A percentile compares a stretch with the other conserved stretches of the same genome.
Conservation (phyloP, 2,113 vertebrate genomes). For the Melanerpes aurifrons region DNA sequence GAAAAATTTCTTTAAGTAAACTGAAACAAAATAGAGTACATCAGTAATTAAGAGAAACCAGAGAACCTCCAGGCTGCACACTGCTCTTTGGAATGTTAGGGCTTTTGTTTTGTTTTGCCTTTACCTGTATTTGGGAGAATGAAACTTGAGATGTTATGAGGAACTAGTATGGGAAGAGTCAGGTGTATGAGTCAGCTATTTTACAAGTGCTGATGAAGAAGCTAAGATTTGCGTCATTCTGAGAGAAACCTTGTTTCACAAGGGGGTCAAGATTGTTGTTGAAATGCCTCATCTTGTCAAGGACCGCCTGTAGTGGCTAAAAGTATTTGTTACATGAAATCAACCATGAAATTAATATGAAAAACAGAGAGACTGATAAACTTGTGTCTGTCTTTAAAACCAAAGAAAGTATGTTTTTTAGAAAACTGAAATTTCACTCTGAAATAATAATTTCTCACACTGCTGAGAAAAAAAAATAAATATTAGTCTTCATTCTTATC, state of each 20-base stretch:
- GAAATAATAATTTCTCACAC: neutral
- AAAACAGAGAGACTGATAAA: neutral
- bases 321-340: conserved; percentile 14
- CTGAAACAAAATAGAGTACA: neutral
- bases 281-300: conserved; percentile 41
- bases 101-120: neutral
- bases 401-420: neutral
- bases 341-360: neutral
- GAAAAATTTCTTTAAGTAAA: neutral
- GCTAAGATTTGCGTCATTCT: conserved; percentile 50
- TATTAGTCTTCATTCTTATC: neutral
- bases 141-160: conserved; percentile 14
- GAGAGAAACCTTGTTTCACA: conserved; percentile 25
- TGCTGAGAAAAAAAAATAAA: neutral
- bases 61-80: neutral
- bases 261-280: conserved; percentile 8
- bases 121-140: conserved; percentile 25
- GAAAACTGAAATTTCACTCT: neutral
- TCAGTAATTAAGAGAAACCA: neutral
- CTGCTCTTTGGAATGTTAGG: neutral
- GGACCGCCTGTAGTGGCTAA: neutral
- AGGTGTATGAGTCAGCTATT: conserved; percentile 47
- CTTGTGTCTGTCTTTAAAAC: neutral
- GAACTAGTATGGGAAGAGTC: conserved; percentile 21
- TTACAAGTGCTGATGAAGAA: conserved; percentile 59